These are phyloP conservation scores for Anthonomus grandis DNA, from an alignment of 1,140 invertebrate species.

Conservation along the genomic window DNA sequence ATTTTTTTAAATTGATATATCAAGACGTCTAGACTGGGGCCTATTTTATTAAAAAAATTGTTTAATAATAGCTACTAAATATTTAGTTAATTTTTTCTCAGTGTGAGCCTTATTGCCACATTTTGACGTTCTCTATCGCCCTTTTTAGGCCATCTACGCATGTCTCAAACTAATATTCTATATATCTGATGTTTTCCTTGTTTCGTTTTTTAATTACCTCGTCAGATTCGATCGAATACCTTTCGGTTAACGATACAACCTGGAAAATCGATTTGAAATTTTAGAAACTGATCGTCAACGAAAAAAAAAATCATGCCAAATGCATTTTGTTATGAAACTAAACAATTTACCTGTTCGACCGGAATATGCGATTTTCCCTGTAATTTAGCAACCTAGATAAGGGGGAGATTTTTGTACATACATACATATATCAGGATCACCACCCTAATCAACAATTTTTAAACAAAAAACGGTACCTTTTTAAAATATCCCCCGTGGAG, in stretches of 20 bases:
- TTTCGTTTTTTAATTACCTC: conserved; percentile 20
- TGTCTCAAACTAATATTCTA: background rate
- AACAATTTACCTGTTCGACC: conserved; percentile 20
- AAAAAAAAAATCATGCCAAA: too few species aligned
- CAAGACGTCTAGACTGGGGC: too few species aligned
- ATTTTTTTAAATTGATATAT: too few species aligned
- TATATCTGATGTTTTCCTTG: background rate
- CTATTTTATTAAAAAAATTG: too few species aligned
- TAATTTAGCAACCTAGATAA: conserved; percentile 26
- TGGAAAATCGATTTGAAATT: conserved; percentile 4
- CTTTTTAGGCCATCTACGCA: background rate
- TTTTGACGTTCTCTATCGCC: too few species aligned
- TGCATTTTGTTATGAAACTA: background rate
- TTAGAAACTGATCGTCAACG: too few species aligned
- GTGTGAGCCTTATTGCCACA: too few species aligned
- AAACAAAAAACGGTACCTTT: conserved; percentile 70
- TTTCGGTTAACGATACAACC: conserved; percentile 13
- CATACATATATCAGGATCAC: too few species aligned
- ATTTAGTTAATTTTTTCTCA: too few species aligned
- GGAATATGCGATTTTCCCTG: conserved; percentile 20
- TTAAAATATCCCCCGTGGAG: conserved; percentile 95
- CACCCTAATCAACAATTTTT: too few species aligned
- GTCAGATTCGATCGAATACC: conserved; percentile 9
- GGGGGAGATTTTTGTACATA: too few species aligned
- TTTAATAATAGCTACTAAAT: too few species aligned